Conservation (phyloP, 1,140 invertebrate genomes). For the Magallana ariakensis region DNA sequence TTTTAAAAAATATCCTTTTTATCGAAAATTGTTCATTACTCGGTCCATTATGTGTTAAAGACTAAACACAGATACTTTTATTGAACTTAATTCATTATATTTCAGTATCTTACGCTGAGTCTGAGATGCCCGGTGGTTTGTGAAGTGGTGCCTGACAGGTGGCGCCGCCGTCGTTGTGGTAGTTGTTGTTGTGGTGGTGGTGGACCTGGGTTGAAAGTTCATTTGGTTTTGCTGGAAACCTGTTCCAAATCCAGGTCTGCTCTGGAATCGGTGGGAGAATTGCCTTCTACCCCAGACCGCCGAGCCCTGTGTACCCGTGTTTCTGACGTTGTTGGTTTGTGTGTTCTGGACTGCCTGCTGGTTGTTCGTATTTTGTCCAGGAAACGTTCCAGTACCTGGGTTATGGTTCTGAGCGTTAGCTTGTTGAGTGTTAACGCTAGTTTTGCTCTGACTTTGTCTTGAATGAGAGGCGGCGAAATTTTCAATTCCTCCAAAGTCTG, state of each 20-base stretch:
- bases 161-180: background rate
- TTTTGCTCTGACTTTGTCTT: background rate
- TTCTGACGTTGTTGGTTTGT: background rate
- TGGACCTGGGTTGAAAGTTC: background rate
- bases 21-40: too few relatives aligned
- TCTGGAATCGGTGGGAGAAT: background rate
- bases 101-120: background rate
- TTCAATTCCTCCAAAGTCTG: conserved; percentile 6
- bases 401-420: background rate
- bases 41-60: too few relatives aligned
- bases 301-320: background rate
- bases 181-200: background rate
- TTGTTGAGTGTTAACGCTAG: background rate
- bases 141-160: background rate
- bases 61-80: too few relatives aligned
- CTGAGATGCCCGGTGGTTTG: background rate
- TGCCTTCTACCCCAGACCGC: background rate
- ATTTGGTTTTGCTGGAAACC: background rate
- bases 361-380: background rate
- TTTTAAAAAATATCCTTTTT: too few relatives aligned
- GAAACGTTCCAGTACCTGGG: background rate
- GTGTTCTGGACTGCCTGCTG: too few relatives aligned
- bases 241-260: background rate
- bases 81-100: background rate
- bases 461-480: background rate